Conservation (phyloP, 2,888 invertebrate species). For the Dicyrtoma fusca region DNA sequence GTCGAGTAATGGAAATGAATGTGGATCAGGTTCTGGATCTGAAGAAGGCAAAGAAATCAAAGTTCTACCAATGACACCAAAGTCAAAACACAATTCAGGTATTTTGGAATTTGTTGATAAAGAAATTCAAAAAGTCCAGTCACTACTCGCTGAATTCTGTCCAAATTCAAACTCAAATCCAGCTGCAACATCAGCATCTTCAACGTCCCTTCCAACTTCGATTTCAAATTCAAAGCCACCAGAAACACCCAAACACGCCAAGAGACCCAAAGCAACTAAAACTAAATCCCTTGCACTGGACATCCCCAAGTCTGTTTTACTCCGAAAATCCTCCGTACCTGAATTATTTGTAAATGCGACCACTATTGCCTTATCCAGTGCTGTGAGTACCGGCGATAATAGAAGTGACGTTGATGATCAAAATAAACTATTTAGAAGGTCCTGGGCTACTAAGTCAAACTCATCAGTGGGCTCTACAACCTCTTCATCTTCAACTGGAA, state of each 20-base stretch:
- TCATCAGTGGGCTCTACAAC: constrained; percentile 35
- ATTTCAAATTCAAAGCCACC: not conserved
- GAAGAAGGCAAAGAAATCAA: not conserved
- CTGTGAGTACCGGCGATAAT: not conserved
- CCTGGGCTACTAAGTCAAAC: constrained; percentile 33
- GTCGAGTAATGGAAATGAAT: not conserved
- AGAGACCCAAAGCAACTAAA: not conserved
- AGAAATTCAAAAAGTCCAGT: constrained; percentile 30
- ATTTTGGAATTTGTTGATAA: constrained; percentile 27
- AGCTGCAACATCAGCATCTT: not conserved
- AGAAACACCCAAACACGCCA: not conserved
- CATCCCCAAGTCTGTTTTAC: constrained; percentile 5
- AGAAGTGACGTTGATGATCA: not conserved
- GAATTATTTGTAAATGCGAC: not conserved
- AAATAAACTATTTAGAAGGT: constrained; percentile 14
- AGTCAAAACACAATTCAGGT: not conserved
- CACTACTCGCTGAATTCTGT: constrained; percentile 1
- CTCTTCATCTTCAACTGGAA: constrained; percentile 30
- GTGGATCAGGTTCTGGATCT: not conserved
- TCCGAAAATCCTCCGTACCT: constrained; percentile 31
- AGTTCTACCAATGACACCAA: not conserved
- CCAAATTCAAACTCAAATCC: not conserved
- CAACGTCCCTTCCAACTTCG: not conserved
- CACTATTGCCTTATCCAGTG: not conserved
- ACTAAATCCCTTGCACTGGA: not conserved